Evolutionary conservation across 2,113 vertebrate species (phyloP).

Genomic region (Pangasianodon hypophthalmus): DNA sequence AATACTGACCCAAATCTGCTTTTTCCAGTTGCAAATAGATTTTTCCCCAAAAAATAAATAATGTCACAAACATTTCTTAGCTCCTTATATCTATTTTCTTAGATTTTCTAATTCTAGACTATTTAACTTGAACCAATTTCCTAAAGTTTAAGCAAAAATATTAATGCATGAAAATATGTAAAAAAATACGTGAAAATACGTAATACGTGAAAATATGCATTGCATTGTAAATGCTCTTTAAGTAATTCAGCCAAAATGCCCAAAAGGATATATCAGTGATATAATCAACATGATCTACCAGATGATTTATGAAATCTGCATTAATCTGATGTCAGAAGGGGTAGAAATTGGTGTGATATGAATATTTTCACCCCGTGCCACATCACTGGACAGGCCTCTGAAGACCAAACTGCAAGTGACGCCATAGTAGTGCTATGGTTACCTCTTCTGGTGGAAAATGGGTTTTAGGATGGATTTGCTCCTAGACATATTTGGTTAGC

Average conservation of each 20-base stretch:
- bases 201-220: too few relatives aligned
- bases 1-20: not conserved
- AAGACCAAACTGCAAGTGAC: not conserved
- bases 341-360: too few relatives aligned
- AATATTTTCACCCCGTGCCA: not conserved
- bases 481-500: not conserved
- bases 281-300: not conserved
- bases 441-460: not conserved
- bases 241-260: not conserved
- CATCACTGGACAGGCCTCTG: not conserved
- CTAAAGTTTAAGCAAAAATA: not conserved
- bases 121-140: not conserved
- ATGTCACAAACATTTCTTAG: not conserved
- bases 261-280: not conserved
- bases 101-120: not conserved
- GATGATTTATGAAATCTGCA: not conserved
- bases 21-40: not conserved
- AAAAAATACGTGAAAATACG: not conserved
- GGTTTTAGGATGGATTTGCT: constrained; percentile 30
- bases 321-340: not conserved
- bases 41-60: not conserved
- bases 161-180: not conserved
- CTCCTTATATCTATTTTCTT: not conserved
- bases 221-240: not conserved
- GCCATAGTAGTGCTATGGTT: not conserved